These are phyloP conservation scores for Saxidomus purpurata DNA, from an alignment of 1,140 invertebrate genomes.

Conservation along the genomic window DNA sequence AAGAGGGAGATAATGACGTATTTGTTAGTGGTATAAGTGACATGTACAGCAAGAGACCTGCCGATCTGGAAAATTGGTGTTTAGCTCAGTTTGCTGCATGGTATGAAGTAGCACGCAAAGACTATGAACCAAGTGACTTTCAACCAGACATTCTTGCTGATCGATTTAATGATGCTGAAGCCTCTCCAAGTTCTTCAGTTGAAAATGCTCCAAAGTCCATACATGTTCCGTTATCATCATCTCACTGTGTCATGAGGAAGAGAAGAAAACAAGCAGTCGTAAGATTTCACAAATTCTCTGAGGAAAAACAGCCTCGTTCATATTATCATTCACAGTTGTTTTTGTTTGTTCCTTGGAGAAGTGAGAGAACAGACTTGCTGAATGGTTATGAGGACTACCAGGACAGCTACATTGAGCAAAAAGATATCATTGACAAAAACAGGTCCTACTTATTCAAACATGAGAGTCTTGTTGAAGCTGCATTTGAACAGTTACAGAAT, in stretches of 20 bases:
- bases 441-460: neutral
- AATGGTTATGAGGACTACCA: slow-evolving; percentile 2
- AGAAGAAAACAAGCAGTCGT: slow-evolving; percentile 25
- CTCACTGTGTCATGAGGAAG: neutral
- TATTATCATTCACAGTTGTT: slow-evolving; percentile 20
- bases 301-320: neutral
- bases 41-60: neutral
- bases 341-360: slow-evolving; percentile 31
- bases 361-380: slow-evolving; percentile 18
- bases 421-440: slow-evolving; percentile 19
- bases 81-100: slow-evolving; percentile 19
- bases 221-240: neutral
- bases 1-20: slow-evolving; percentile 21
- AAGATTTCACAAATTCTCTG: slow-evolving; percentile 23
- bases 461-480: neutral
- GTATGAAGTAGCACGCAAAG: neutral
- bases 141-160: slow-evolving; percentile 23
- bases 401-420: slow-evolving; percentile 40
- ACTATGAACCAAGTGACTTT: neutral
- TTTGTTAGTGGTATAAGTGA: slow-evolving; percentile 18
- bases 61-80: neutral
- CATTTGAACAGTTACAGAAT: slow-evolving; percentile 28
- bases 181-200: slow-evolving; percentile 5
- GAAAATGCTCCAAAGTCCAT: slow-evolving; percentile 24
- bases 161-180: neutral